Evolutionary conservation across 2,797 vertebrate species (phyloP).

Genomic region (Diplodus sargus): DNA sequence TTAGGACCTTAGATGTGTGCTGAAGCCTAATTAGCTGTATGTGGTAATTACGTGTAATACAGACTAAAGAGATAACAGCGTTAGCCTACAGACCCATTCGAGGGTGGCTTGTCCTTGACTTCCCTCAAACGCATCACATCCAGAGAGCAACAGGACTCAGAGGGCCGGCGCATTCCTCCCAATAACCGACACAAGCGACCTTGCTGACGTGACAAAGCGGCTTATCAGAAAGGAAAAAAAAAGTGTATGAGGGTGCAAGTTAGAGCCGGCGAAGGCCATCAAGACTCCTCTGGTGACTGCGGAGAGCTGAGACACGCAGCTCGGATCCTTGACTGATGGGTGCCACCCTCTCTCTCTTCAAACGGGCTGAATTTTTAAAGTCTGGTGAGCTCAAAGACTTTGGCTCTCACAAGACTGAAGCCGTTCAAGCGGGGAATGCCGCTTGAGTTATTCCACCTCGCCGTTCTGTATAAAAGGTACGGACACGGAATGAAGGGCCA

Average conservation of each 20-base stretch:
- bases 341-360: slow-evolving; percentile 18
- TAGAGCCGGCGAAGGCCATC: slow-evolving; percentile 63
- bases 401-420: not conserved
- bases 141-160: slow-evolving; percentile 44
- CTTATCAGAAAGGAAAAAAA: slow-evolving; percentile 51
- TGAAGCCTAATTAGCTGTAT: slow-evolving; percentile 73
- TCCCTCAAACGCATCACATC: slow-evolving; percentile 47
- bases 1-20: slow-evolving; percentile 68
- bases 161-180: slow-evolving; percentile 47
- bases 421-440: too few relatives aligned
- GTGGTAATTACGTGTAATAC: slow-evolving; percentile 70
- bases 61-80: slow-evolving; percentile 61
- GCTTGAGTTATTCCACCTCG: too few relatives aligned
- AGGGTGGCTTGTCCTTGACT: slow-evolving; percentile 68
- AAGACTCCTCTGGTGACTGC: slow-evolving; percentile 41
- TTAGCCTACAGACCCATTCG: slow-evolving; percentile 56
- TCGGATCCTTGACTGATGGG: slow-evolving; percentile 51
- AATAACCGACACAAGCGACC: slow-evolving; percentile 53
- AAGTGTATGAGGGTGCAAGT: slow-evolving; percentile 66
- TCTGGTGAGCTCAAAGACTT: not conserved
- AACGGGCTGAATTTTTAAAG: slow-evolving; percentile 1
- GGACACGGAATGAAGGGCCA: too few relatives aligned
- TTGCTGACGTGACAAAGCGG: slow-evolving; percentile 71
- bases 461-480: too few relatives aligned
- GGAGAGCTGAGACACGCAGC: slow-evolving; percentile 52